phyloP scores from a whole-genome alignment of 2,888 invertebrate genomes.

The Ophion costatus region DNA sequence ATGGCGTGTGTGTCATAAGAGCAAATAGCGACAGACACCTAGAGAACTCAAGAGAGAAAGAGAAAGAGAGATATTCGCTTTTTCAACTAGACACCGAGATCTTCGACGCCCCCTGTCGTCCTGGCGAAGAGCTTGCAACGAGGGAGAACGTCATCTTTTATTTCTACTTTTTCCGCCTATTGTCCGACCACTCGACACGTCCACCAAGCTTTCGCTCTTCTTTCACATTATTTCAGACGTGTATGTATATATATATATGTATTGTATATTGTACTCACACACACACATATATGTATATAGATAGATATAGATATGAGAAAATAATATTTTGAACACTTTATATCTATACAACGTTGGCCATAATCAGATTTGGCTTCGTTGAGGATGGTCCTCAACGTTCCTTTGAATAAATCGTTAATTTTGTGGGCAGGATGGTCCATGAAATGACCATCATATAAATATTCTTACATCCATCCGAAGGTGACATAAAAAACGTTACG shows the following conservation, averaged over 20 bases:
- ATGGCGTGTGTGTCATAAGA: conserved; percentile 44
- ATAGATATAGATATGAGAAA: neutral
- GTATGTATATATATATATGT: neutral
- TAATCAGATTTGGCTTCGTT: neutral
- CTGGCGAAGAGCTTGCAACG: conserved; percentile 52
- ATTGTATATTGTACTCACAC: too few relatives aligned
- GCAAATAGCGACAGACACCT: conserved; percentile 10
- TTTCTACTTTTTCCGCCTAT: conserved; percentile 50
- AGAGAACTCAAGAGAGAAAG: neutral
- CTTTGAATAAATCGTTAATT: too few relatives aligned
- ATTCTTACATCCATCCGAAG: too few relatives aligned
- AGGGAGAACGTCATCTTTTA: conserved; percentile 32
- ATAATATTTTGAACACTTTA: neutral
- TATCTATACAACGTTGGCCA: neutral
- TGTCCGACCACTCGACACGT: conserved; percentile 56
- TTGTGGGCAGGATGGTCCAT: too few relatives aligned
- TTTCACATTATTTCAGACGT: conserved; percentile 27
- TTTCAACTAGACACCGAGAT: conserved; percentile 46
- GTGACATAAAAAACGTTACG: too few relatives aligned
- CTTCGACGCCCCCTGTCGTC: conserved; percentile 39
- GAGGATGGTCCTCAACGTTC: neutral
- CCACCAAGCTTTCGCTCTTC: conserved; percentile 22
- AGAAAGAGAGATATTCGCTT: conserved; percentile 42
- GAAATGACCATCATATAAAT: too few relatives aligned
- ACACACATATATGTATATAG: neutral